Base-by-base conservation (phyloP, 2,113 vertebrate species). In the Empidonax alnorum region DNA sequence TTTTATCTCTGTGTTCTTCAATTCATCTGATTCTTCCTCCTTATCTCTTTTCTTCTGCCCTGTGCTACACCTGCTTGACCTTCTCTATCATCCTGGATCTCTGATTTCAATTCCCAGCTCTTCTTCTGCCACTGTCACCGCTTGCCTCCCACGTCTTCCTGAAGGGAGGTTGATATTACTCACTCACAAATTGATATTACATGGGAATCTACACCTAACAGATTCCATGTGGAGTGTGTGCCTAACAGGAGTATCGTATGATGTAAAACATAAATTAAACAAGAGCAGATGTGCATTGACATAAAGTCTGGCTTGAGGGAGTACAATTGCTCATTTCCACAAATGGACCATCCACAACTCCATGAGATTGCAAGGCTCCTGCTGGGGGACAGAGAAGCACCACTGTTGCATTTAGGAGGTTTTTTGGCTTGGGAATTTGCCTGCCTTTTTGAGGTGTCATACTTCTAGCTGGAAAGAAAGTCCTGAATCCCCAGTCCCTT, bases 81-180 rank as follows among this genome's bases (percentile, higher is more conserved):
- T 66, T 58, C 46, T 69, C 4, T 19, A 13, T 53, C 65, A 71
- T 67, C 52, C 19, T 15, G 19, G 24, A 84, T 65, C 17, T 42
- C 47, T 72, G n/a, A 67, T 20, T 49, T 42, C 50, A 72, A 4
- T 24, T 81, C 39, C 22, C 35, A 68, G 42, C 69, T 89, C 52
- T 67, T 89, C 52, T 67, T 65, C 41, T 15, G 55, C 42, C 9
- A 3, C 20, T 46, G 42, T 14, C 42, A 62, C 33, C 0, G 0
- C 62, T 87, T 63, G 31, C 42, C 35, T 77, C 50, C 37, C 46
- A 28, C 1, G 1, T n/a, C 63, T 59, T 74, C 31, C 56, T 74
- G 55, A 87, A 31, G 23, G 47, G 6, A 7, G 19, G 6, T 5
- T 75, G 42, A 22, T 61, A 47, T 44, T 84, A 59, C 28, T 58